These are phyloP conservation scores for Papilio protenor DNA, from an alignment of 2,888 invertebrate genomes.

Conservation along the genomic window DNA sequence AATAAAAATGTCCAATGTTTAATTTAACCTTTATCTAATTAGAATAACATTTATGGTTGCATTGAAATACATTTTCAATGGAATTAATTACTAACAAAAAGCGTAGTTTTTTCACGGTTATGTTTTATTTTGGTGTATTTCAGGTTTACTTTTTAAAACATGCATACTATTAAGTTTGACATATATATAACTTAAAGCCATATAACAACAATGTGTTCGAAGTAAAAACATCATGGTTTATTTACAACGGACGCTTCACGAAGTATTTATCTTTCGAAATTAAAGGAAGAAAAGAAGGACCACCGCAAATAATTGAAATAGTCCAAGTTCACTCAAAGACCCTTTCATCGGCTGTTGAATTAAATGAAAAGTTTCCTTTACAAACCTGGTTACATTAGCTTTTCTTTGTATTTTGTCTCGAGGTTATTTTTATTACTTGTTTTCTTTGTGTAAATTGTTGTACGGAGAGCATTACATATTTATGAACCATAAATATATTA, in stretches of 20 bases:
- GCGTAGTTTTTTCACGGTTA: background rate
- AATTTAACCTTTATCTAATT: background rate
- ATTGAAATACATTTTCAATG: background rate
- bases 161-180: too few species aligned
- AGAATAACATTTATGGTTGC: background rate
- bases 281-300: background rate
- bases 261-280: conserved; percentile 12
- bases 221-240: background rate
- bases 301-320: conserved; percentile 25
- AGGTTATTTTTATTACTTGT: background rate
- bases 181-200: background rate
- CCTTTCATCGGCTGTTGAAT: conserved; percentile 31
- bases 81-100: background rate
- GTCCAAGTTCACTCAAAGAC: conserved; percentile 17
- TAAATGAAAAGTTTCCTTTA: conserved; percentile 29
- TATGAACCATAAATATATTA: conserved; percentile 16
- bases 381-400: background rate
- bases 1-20: background rate
- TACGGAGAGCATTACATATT: conserved; percentile 4
- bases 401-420: background rate
- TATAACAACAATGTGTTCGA: background rate
- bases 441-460: background rate
- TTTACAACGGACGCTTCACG: background rate
- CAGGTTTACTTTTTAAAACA: background rate
- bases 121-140: too few species aligned